These are phyloP conservation scores for Crenichthys baileyi DNA, from an alignment of 2,797 vertebrate genomes.

Conservation along the genomic window DNA sequence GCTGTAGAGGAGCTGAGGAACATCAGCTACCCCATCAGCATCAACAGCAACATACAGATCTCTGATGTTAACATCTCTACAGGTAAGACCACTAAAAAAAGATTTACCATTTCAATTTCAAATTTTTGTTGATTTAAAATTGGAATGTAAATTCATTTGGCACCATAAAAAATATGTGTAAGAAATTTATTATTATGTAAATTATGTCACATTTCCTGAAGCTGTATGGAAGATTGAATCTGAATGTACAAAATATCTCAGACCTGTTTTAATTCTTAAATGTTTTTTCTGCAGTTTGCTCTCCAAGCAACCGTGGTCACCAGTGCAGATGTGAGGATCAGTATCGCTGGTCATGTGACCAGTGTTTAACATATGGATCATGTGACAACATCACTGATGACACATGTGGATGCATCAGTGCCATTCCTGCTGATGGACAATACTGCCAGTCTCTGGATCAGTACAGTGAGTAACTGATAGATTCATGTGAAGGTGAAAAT, in stretches of 20 bases:
- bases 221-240: no score
- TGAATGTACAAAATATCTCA: no score
- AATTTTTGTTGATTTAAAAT: no score
- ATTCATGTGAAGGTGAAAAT: background rate
- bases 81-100: constrained; percentile 26
- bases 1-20: constrained; percentile 30
- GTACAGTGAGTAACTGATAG: background rate
- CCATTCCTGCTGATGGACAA: constrained; percentile 65
- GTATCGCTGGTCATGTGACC: constrained; percentile 74
- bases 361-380: constrained; percentile 61
- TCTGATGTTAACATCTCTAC: constrained; percentile 30
- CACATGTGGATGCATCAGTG: constrained; percentile 27
- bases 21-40: constrained; percentile 32
- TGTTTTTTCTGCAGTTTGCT: no score
- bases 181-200: no score
- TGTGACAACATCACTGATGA: constrained; percentile 40
- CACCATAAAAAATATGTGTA: no score
- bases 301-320: no score
- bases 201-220: no score
- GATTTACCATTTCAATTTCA: no score
- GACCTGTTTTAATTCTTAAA: no score
- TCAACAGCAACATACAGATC: constrained; percentile 24
- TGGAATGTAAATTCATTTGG: no score
- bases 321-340: constrained; percentile 37
- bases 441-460: constrained; percentile 71